These are phyloP conservation scores for Tyrophagus putrescentiae DNA, from an alignment of 1,140 invertebrate species.

Conservation along the genomic window DNA sequence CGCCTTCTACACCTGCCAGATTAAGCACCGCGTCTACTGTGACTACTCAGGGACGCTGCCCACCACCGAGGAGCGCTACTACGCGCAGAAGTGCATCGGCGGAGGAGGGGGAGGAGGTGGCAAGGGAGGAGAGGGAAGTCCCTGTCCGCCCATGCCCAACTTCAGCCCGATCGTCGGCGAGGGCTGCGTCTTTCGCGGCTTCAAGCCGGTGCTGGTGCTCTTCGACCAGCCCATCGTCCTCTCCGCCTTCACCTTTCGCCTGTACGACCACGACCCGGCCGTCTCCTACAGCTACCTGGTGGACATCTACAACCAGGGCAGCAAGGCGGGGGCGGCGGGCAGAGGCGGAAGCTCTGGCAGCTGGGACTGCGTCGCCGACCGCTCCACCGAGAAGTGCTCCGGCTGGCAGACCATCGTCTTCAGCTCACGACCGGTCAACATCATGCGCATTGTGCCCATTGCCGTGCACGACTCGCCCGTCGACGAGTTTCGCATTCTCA, in stretches of 20 bases:
- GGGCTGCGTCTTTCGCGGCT: not conserved
- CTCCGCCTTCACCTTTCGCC: not conserved
- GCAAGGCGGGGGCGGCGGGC: too few relatives aligned
- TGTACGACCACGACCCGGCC: not conserved
- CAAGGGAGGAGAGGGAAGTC: not conserved
- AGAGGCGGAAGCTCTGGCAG: too few relatives aligned
- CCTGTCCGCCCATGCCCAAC: too few relatives aligned
- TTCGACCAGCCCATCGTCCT: constrained; percentile 14
- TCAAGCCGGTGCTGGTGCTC: constrained; percentile 6
- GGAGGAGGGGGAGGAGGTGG: not conserved
- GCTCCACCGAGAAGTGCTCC: not conserved
- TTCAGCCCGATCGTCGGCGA: not conserved
- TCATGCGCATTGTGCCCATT: not conserved
- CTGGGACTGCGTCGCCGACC: not conserved
- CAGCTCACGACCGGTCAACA: not conserved
- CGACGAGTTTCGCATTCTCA: constrained; percentile 13
- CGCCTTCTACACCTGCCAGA: not conserved
- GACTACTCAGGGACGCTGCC: not conserved
- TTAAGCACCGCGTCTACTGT: constrained; percentile 7
- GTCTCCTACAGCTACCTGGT: not conserved
- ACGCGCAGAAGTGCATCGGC: not conserved
- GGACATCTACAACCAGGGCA: not conserved
- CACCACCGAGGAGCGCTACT: not conserved
- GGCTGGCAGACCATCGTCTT: not conserved
- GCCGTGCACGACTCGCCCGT: not conserved